Percentiles rank a stretch among this genome's conserved stretches.
Conservation (phyloP, 2,113 vertebrate species). For the Sceloporus tristichus region DNA sequence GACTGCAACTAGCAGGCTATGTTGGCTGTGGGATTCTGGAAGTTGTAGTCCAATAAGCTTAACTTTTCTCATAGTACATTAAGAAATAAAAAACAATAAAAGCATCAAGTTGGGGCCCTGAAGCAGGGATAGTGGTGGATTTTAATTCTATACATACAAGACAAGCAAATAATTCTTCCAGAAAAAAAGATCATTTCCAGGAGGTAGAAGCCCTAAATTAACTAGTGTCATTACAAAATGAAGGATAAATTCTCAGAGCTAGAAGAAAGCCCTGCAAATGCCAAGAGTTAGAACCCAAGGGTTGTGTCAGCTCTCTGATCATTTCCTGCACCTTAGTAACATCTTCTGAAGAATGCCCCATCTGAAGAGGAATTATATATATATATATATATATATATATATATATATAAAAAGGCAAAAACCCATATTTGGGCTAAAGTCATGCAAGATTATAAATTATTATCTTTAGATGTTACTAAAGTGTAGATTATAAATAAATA, state of each 20-base stretch:
- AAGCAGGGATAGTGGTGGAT: neutral
- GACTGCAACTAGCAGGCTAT: too few relatives aligned
- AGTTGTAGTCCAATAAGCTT: too few relatives aligned
- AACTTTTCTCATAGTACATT: too few relatives aligned
- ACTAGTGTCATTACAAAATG: neutral
- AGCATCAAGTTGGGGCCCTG: neutral
- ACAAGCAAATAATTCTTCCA: neutral
- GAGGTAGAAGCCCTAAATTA: neutral
- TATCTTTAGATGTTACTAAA: too few relatives aligned
- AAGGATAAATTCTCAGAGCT: neutral
- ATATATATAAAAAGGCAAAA: neutral
- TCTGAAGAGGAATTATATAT: neutral
- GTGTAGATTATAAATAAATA: too few relatives aligned
- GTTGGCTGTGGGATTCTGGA: too few relatives aligned
- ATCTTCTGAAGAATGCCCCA: neutral
- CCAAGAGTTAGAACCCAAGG: neutral
- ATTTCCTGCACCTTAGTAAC: neutral
- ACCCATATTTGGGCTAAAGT: neutral
- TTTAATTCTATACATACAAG: neutral
- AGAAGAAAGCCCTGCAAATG: too few relatives aligned
- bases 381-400: too few relatives aligned
- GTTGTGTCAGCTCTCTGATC: neutral
- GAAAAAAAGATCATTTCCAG: neutral
- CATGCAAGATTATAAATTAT: neutral
- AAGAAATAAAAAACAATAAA: neutral